Conservation (phyloP, 2,797 vertebrate species). For the Streptopelia turtur region DNA sequence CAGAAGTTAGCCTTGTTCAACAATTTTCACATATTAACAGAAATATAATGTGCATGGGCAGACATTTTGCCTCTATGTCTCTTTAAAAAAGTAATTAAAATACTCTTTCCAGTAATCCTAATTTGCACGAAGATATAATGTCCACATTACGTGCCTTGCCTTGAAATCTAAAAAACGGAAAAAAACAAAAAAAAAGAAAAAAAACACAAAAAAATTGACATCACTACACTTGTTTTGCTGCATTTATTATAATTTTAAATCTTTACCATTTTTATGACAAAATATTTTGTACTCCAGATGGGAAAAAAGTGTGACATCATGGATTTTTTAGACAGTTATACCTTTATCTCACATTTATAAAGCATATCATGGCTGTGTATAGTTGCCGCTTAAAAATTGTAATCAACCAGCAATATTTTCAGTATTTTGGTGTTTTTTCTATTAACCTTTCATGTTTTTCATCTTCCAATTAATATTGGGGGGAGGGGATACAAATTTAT, state of each 20-base stretch:
- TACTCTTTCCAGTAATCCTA: slow-evolving; percentile 96
- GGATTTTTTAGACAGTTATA: slow-evolving; percentile 99
- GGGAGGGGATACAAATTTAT: slow-evolving; percentile 96
- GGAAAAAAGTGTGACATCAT: slow-evolving; percentile 89
- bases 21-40: slow-evolving; percentile 84
- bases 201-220: slow-evolving; percentile 81
- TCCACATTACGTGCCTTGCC: slow-evolving; percentile 99
- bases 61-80: slow-evolving; percentile 91
- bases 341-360: slow-evolving; percentile 99
- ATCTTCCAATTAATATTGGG: slow-evolving; percentile 98
- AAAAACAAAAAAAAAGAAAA: slow-evolving; percentile 67
- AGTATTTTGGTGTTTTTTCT: slow-evolving; percentile 97
- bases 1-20: slow-evolving; percentile 84
- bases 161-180: slow-evolving; percentile 90
- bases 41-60: slow-evolving; percentile 89
- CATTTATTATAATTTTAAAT: slow-evolving; percentile 99
- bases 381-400: slow-evolving; percentile 98
- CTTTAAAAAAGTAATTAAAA: slow-evolving; percentile 83
- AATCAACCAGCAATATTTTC: slow-evolving; percentile 98
- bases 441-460: slow-evolving; percentile 93
- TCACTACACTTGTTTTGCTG: slow-evolving; percentile 99
- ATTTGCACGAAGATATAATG: slow-evolving; percentile 99
- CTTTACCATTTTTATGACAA: slow-evolving; percentile 99
- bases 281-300: slow-evolving; percentile 99
- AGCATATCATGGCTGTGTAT: slow-evolving; percentile 99